Percentiles rank a stretch among this genome's conserved stretches.
phyloP scores from a whole-genome alignment of 92 coral and sea anemone genomes.

The Parazoanthus atlanticus region DNA sequence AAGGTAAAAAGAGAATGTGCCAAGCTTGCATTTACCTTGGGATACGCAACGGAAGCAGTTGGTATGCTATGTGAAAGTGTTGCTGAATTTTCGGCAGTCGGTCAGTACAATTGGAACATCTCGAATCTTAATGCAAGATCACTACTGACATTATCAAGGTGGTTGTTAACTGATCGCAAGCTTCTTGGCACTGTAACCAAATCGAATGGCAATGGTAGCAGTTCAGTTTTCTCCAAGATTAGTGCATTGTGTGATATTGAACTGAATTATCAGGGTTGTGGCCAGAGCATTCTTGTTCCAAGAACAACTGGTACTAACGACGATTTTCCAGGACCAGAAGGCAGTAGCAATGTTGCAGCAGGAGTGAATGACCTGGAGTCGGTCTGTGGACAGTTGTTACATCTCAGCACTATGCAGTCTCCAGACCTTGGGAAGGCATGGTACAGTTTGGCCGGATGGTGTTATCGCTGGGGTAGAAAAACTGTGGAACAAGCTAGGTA shows the following conservation, averaged over 20 bases:
- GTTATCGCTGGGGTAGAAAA: conserved; percentile 95
- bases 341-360: conserved; percentile 68
- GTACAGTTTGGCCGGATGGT: conserved; percentile 96
- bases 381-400: conserved; percentile 89
- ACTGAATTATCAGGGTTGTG: conserved; percentile 70
- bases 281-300: conserved; percentile 66
- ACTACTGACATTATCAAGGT: conserved; percentile 80
- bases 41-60: conserved; percentile 81
- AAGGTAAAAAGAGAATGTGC: conserved; percentile 88
- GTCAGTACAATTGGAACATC: conserved; percentile 64
- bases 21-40: conserved; percentile 82
- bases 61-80: conserved; percentile 79
- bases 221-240: conserved; percentile 71
- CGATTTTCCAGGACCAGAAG: conserved; percentile 54
- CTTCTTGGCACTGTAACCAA: conserved; percentile 77
- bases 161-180: conserved; percentile 87
- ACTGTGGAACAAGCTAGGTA: conserved; percentile 98
- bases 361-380: conserved; percentile 88
- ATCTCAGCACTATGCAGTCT: conserved; percentile 86
- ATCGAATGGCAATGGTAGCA: conserved; percentile 65
- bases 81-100: conserved; percentile 67
- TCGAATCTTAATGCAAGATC: conserved; percentile 77
- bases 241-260: conserved; percentile 77
- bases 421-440: conserved; percentile 93
- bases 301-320: conserved; percentile 57